Conservation (phyloP, 2,888 invertebrate species). For the Tipula unca region DNA sequence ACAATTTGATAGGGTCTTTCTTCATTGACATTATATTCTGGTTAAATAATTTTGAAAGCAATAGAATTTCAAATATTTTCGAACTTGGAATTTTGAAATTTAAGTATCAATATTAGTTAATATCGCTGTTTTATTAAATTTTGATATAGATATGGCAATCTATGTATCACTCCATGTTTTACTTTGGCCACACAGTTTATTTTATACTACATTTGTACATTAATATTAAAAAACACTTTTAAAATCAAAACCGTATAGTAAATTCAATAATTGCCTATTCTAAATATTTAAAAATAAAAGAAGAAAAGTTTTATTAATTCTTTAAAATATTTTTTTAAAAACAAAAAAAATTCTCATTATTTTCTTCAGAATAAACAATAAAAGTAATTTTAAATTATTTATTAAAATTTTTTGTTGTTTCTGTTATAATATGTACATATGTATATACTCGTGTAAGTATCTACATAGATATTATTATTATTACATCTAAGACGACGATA, state of each 20-base stretch:
- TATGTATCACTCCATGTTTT: too few relatives aligned
- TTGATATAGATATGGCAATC: too few relatives aligned
- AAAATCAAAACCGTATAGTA: neutral
- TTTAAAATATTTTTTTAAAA: neutral
- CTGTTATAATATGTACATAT: neutral
- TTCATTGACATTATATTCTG: too few relatives aligned
- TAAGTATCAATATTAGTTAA: too few relatives aligned
- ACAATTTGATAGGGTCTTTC: too few relatives aligned
- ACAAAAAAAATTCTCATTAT: neutral
- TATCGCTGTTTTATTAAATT: too few relatives aligned
- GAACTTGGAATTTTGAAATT: too few relatives aligned
- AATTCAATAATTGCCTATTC: neutral
- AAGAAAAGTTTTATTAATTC: neutral
- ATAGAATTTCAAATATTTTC: too few relatives aligned
- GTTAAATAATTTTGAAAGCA: too few relatives aligned
- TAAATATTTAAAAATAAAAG: neutral
- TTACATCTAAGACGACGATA: neutral
- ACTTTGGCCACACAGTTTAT: neutral
- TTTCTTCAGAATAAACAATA: neutral
- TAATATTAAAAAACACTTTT: neutral
- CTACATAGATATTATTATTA: neutral
- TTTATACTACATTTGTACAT: neutral
- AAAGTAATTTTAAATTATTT: neutral
- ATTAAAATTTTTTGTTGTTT: neutral
- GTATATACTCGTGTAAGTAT: neutral